Evolutionary conservation across 1,140 invertebrate species (phyloP).

Genomic region (Panulirus ornatus): DNA sequence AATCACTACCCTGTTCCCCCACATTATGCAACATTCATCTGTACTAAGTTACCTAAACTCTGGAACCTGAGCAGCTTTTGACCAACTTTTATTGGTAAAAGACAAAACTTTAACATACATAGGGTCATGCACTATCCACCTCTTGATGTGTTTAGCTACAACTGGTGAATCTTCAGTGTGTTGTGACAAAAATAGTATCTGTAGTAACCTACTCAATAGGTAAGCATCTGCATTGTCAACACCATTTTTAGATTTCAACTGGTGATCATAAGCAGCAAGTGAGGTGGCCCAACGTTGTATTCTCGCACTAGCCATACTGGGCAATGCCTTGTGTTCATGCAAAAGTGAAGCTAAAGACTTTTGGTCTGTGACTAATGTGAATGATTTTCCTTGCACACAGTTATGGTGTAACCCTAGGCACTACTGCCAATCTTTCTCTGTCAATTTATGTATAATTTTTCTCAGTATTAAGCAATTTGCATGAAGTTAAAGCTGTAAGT

Average conservation of each 20-base stretch:
- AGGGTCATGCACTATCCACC: neutral
- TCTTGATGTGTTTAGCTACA: neutral
- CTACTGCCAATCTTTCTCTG: slow-evolving; percentile 80
- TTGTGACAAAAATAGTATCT: neutral
- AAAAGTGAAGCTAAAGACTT: slow-evolving; percentile 79
- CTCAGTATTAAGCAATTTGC: slow-evolving; percentile 78
- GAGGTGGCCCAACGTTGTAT: slow-evolving; percentile 77
- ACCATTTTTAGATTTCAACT: slow-evolving; percentile 68
- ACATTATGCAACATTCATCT: slow-evolving; percentile 28
- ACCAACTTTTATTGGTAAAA: neutral
- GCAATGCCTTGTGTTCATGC: slow-evolving; percentile 76
- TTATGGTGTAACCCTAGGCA: slow-evolving; percentile 80
- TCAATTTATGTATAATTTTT: slow-evolving; percentile 81
- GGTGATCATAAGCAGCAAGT: slow-evolving; percentile 77
- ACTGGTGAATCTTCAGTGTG: neutral
- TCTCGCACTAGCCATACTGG: slow-evolving; percentile 75
- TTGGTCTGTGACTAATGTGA: slow-evolving; percentile 80
- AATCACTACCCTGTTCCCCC: slow-evolving; percentile 15
- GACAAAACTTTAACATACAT: neutral
- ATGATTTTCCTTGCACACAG: slow-evolving; percentile 79
- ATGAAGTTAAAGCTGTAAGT: slow-evolving; percentile 79
- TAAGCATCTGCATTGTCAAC: neutral
- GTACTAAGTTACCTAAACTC: slow-evolving; percentile 4
- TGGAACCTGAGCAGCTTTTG: neutral
- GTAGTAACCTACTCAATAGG: neutral